Percentiles rank a stretch among this genome's conserved stretches.
Conservation (phyloP, 2,797 vertebrate genomes). For the Sebastes oblongus region DNA sequence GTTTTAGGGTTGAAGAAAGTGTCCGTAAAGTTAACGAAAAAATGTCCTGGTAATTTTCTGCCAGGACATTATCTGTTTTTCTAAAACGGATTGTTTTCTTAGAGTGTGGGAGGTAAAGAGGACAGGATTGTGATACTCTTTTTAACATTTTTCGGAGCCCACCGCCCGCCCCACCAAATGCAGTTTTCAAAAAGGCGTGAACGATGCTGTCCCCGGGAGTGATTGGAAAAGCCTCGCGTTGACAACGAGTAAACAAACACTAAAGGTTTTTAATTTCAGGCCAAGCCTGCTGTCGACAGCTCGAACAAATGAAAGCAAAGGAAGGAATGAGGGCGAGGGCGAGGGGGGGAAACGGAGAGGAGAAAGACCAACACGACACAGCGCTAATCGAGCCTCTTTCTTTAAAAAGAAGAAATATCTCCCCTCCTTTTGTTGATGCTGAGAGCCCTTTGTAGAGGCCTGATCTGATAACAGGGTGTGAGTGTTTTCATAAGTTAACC, state of each 20-base stretch:
- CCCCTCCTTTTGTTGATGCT: conserved; percentile 50
- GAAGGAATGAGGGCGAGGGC: conserved; percentile 39
- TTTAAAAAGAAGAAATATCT: conserved; percentile 51
- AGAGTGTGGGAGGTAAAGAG: background rate
- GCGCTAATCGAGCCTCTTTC: conserved; percentile 39
- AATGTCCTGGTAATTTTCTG: too few relatives aligned
- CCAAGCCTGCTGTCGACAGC: conserved; percentile 69
- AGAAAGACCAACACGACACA: conserved; percentile 49
- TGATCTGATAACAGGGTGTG: conserved; percentile 72
- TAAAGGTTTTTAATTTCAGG: conserved; percentile 73
- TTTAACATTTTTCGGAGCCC: background rate
- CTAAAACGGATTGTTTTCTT: too few relatives aligned
- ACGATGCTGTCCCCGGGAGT: conserved; percentile 35
- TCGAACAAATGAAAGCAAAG: conserved; percentile 71
- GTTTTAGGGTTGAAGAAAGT: too few relatives aligned
- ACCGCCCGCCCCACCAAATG: background rate
- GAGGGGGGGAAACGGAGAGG: background rate
- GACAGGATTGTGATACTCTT: background rate
- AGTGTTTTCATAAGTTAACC: conserved; percentile 64
- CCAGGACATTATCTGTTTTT: too few relatives aligned
- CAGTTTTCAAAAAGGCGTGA: conserved; percentile 48
- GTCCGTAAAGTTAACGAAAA: too few relatives aligned
- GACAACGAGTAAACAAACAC: conserved; percentile 78
- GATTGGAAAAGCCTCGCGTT: conserved; percentile 61
- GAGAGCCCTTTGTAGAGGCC: conserved; percentile 62